These are phyloP conservation scores for Myotis planiceps DNA, from an alignment of 2,797 vertebrate species.

Conservation along the genomic window DNA sequence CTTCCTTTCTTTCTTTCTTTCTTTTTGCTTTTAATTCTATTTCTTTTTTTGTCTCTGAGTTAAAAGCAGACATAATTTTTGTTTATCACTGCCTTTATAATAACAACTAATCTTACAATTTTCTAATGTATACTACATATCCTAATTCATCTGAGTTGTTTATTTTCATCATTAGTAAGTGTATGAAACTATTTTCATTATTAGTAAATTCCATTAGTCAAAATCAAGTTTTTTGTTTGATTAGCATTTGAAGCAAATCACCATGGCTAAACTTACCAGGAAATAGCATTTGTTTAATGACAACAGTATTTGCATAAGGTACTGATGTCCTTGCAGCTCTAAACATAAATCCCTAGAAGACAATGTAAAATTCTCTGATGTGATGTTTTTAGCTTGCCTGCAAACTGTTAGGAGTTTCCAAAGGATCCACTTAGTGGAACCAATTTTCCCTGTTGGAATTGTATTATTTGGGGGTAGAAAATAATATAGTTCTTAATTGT, in stretches of 20 bases:
- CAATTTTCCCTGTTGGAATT: neutral
- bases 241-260: neutral
- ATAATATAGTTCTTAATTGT: neutral
- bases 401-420: neutral
- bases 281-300: neutral
- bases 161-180: neutral
- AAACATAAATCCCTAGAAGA: neutral
- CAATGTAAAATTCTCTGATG: neutral
- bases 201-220: neutral
- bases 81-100: neutral
- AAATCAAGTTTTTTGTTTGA: neutral
- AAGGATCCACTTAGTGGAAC: neutral
- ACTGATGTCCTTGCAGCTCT: neutral
- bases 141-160: neutral
- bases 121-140: neutral
- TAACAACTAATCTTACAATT: neutral
- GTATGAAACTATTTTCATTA: neutral
- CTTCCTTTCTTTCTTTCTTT: neutral
- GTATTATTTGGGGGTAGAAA: constrained; percentile 15
- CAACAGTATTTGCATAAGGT: neutral
- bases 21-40: neutral
- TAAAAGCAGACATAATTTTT: neutral
- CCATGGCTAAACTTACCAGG: neutral
- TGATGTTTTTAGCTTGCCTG: neutral
- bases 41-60: neutral